These are phyloP conservation scores for Drymonia ruficornis DNA, from an alignment of 2,888 invertebrate genomes.

Conservation along the genomic window DNA sequence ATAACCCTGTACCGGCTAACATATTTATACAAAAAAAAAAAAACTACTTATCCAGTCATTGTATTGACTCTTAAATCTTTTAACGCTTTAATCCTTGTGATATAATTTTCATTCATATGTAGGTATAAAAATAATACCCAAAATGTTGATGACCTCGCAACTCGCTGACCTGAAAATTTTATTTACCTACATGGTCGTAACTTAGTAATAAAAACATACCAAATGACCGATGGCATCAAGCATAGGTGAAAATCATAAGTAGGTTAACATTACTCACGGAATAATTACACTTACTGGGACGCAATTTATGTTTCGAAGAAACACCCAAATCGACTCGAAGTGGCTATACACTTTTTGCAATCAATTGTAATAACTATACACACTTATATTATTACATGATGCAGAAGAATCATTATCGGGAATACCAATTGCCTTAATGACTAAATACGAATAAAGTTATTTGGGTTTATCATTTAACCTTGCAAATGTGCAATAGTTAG, in stretches of 20 bases:
- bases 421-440: slow-evolving; percentile 3
- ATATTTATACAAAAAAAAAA: no score
- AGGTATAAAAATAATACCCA: not conserved
- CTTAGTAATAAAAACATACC: not conserved
- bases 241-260: not conserved
- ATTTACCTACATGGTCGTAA: not conserved
- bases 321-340: not conserved
- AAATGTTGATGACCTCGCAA: not conserved
- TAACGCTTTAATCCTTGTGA: no score
- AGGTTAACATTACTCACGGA: not conserved
- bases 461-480: not conserved
- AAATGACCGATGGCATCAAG: not conserved
- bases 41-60: no score
- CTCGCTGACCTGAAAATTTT: not conserved
- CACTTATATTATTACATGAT: not conserved
- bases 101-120: not conserved
- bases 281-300: not conserved
- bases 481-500: not conserved
- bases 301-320: not conserved
- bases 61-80: no score
- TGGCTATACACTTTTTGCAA: not conserved
- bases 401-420: not conserved
- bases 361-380: slow-evolving; percentile 2
- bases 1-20: no score
- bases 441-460: not conserved